Evolutionary conservation across 2,888 invertebrate genomes (phyloP).

Genomic region (Candidula unifasciata): DNA sequence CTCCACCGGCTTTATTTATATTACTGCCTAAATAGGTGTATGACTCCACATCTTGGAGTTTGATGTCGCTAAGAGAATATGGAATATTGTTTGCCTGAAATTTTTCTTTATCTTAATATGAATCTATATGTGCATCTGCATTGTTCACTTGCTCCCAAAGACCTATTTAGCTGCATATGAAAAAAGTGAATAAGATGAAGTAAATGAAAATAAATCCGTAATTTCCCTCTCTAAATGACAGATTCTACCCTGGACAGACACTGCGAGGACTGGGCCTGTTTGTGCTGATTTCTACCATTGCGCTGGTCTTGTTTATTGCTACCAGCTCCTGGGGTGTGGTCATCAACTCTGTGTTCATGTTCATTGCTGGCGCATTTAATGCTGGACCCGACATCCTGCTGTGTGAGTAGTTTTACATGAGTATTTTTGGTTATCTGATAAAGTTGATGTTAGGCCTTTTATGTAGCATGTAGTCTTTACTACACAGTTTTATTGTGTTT

Average conservation of each 20-base stretch:
- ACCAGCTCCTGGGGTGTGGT: conserved; percentile 77
- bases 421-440: not conserved
- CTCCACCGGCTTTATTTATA: too few relatives aligned
- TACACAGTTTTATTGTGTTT: not conserved
- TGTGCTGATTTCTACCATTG: conserved; percentile 73
- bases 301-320: conserved; percentile 75
- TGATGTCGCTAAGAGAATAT: too few relatives aligned
- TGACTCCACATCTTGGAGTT: too few relatives aligned
- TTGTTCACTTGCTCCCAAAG: too few relatives aligned
- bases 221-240: conserved; percentile 53
- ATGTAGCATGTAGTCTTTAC: not conserved
- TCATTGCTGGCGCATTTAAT: conserved; percentile 78
- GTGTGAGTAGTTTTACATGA: conserved; percentile 59
- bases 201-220: too few relatives aligned
- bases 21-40: too few relatives aligned
- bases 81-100: too few relatives aligned
- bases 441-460: not conserved
- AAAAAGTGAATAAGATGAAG: too few relatives aligned
- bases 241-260: conserved; percentile 75
- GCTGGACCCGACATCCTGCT: conserved; percentile 79
- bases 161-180: too few relatives aligned
- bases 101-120: too few relatives aligned
- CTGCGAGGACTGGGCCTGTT: conserved; percentile 76
- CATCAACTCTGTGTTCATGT: conserved; percentile 77
- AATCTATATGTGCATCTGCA: too few relatives aligned